A percentile compares a stretch with the other conserved stretches of the same genome.
These are phyloP conservation scores for Helogale parvula DNA, from an alignment of 2,113 vertebrate species.

Conservation along the genomic window DNA sequence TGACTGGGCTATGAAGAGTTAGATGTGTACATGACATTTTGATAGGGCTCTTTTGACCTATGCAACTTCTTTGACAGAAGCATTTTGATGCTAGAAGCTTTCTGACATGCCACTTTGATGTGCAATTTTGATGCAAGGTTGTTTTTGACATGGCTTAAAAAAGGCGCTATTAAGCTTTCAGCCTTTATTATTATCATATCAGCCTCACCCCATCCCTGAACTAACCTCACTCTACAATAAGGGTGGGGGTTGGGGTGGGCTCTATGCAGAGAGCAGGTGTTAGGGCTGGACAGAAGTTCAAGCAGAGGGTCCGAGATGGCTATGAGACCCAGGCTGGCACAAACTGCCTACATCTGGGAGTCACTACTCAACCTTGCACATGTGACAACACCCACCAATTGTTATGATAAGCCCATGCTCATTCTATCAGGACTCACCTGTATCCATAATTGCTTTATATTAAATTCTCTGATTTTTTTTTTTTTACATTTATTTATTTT, in stretches of 20 bases:
- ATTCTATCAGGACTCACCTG: not conserved
- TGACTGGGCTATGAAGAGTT: not conserved
- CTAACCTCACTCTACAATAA: not conserved
- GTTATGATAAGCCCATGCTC: not conserved
- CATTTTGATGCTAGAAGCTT: not conserved
- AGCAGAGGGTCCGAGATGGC: not conserved
- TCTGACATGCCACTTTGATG: not conserved
- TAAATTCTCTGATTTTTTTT: not conserved
- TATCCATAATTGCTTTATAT: not conserved
- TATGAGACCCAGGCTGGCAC: not conserved
- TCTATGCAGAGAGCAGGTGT: not conserved
- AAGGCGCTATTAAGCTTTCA: not conserved
- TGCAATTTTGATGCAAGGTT: not conserved
- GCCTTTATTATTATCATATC: not conserved
- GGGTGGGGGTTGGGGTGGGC: no score
- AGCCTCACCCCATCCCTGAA: not conserved
- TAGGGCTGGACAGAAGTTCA: not conserved
- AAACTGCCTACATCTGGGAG: not conserved
- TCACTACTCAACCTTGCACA: not conserved
- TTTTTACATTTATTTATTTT: no score
- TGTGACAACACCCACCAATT: not conserved
- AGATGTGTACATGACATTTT: not conserved
- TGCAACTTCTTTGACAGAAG: conserved; percentile 4
- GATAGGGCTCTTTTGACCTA: not conserved
- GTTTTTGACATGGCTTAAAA: conserved; percentile 23